Percentiles rank a stretch among this genome's conserved stretches.
Evolutionary conservation across 2,888 invertebrate species (phyloP).

Genomic region (Drosophila ezoana): DNA sequence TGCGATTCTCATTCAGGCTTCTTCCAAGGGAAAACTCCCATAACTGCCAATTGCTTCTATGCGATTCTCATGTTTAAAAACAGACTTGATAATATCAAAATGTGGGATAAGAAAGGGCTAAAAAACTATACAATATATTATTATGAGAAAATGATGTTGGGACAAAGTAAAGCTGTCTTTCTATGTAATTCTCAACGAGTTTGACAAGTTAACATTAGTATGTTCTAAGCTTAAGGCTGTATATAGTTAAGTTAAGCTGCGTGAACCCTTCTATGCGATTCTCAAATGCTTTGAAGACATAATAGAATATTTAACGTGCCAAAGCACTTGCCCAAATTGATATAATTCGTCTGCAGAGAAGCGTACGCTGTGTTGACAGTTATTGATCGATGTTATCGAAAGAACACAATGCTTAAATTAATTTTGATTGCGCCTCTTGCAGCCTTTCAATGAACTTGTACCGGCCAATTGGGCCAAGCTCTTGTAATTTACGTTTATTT

Average conservation of each 20-base stretch:
- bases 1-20: background rate
- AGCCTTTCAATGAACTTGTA: constrained; percentile 40
- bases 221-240: too few relatives aligned
- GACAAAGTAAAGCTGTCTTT: background rate
- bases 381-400: constrained; percentile 76
- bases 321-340: background rate
- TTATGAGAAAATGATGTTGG: background rate
- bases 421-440: constrained; percentile 57
- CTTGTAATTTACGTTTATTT: constrained; percentile 69
- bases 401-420: constrained; percentile 72
- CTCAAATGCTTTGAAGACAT: background rate
- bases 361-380: constrained; percentile 68
- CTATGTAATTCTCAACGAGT: background rate
- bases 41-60: background rate
- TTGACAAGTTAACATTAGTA: background rate
- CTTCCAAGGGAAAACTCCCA: too few relatives aligned
- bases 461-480: constrained; percentile 56
- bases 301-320: rapidly evolving
- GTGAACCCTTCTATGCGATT: background rate
- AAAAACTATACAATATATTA: background rate
- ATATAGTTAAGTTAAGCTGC: too few relatives aligned
- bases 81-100: too few relatives aligned
- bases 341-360: constrained; percentile 17
- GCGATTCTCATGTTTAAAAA: background rate
- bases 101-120: too few relatives aligned